A percentile compares a stretch with the other conserved stretches of the same genome.
Conservation (phyloP, 2,797 vertebrate genomes). For the Poeciliopsis turneri region DNA sequence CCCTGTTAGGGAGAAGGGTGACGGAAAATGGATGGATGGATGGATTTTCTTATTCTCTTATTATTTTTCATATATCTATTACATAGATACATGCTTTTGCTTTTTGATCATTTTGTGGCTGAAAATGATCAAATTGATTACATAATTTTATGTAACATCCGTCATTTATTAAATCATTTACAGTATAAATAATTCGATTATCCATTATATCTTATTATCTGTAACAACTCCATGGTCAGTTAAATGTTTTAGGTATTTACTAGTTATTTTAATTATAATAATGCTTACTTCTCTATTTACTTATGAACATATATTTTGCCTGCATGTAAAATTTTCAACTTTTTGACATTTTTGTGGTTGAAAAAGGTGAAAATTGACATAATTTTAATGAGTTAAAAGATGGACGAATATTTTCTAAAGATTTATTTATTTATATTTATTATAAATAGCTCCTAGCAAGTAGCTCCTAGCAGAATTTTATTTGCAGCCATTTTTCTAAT, state of each 20-base stretch:
- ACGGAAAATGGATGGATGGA: too few species aligned
- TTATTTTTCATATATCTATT: too few species aligned
- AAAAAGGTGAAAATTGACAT: background rate
- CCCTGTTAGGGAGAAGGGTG: too few species aligned
- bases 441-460: background rate
- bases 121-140: too few species aligned
- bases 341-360: background rate
- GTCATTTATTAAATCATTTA: background rate
- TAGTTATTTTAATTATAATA: too few species aligned
- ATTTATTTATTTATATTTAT: background rate
- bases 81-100: too few species aligned
- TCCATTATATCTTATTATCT: background rate
- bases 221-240: background rate
- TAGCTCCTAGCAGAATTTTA: background rate
- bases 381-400: background rate
- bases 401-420: background rate
- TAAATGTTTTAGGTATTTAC: background rate
- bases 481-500: background rate
- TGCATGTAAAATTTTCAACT: background rate
- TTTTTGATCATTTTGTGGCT: too few species aligned
- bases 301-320: background rate
- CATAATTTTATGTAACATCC: too few species aligned
- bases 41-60: too few species aligned
- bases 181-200: background rate
- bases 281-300: too few species aligned